phyloP scores from a whole-genome alignment of 2,113 vertebrate species.

The Pluvianellus socialis region DNA sequence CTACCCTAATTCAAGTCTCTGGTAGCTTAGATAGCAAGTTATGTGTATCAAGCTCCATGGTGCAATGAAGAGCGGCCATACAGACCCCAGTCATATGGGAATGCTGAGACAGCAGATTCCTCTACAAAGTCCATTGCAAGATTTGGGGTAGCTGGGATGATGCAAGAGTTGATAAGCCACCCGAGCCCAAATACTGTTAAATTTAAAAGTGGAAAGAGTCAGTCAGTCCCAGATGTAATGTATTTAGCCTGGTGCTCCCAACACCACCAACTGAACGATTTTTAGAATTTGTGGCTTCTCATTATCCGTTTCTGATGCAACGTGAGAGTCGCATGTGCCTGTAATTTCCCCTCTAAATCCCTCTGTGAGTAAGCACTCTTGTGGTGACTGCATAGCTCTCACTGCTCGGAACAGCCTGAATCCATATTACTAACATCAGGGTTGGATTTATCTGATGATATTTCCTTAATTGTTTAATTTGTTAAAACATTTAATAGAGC shows the following conservation, averaged over 20 bases:
- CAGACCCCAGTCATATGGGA: not conserved
- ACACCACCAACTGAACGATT: not conserved
- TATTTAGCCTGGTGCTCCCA: not conserved
- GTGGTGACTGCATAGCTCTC: not conserved
- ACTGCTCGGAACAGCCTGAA: not conserved
- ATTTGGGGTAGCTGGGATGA: not conserved
- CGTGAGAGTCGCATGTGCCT: accelerated
- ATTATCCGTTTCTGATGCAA: not conserved
- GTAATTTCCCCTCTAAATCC: not conserved
- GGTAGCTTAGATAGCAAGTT: not conserved
- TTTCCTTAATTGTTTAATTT: not conserved
- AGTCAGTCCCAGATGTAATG: not conserved
- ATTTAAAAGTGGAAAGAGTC: not conserved
- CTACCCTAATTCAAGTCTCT: not conserved
- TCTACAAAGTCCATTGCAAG: not conserved
- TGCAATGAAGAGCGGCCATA: not conserved
- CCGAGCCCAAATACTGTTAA: not conserved
- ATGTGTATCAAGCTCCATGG: accelerated
- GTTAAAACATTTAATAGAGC: not conserved
- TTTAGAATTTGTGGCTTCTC: not conserved
- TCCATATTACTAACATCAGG: not conserved
- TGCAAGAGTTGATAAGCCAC: not conserved
- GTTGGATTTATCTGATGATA: not conserved
- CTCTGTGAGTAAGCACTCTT: not conserved
- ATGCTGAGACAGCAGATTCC: not conserved